Conservation (phyloP, 2,113 vertebrate species). For the Recurvirostra avosetta region DNA sequence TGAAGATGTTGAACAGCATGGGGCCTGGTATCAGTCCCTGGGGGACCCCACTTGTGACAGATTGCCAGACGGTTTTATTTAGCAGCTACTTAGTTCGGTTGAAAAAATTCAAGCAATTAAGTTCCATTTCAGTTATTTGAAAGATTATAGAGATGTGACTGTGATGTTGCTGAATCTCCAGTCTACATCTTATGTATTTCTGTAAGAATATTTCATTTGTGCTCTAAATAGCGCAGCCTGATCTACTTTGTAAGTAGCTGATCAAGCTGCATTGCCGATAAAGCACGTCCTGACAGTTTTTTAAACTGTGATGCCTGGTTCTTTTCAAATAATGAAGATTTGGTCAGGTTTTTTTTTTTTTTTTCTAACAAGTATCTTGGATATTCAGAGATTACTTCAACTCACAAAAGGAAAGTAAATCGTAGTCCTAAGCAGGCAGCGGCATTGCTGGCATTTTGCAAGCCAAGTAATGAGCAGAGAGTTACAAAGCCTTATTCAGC, state of each 20-base stretch:
- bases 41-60: neutral
- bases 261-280: neutral
- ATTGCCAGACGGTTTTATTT: neutral
- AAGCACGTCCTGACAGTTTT: neutral
- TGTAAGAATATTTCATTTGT: neutral
- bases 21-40: neutral
- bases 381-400: neutral
- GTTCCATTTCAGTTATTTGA: neutral
- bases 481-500: neutral
- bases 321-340: neutral
- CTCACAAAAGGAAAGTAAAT: neutral
- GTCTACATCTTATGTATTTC: neutral
- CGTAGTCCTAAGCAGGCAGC: neutral
- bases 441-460: neutral
- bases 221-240: neutral
- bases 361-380: neutral
- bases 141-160: neutral
- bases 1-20: neutral
- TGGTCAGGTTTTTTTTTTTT: neutral
- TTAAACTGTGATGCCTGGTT: neutral
- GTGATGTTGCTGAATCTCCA: neutral
- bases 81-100: neutral
- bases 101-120: neutral
- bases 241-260: neutral
- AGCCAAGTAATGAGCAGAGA: neutral